Percentiles rank a stretch among this genome's conserved stretches.
Evolutionary conservation across 53 echinoderm and acorn worm genomes (phyloP).

Genomic region (Stichopus horrens): DNA sequence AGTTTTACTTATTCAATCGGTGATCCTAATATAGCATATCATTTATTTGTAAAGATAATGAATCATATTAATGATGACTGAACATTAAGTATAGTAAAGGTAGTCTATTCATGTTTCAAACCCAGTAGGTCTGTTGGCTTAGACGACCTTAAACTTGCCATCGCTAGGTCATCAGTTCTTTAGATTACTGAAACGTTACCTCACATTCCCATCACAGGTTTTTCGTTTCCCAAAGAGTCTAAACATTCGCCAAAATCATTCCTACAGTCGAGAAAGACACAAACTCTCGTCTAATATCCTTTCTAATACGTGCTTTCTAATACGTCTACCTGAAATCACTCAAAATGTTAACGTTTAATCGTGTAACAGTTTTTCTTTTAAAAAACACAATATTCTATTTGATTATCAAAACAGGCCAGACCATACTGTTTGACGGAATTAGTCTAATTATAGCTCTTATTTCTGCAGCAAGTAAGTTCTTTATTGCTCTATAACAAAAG

Average conservation of each 20-base stretch:
- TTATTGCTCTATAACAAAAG: not conserved
- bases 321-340: not conserved
- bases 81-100: not conserved
- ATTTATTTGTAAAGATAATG: not conserved
- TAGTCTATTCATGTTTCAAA: not conserved
- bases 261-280: not conserved
- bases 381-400: conserved; percentile 4
- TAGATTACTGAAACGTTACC: not conserved
- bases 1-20: not conserved
- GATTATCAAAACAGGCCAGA: conserved; percentile 1
- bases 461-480: not conserved
- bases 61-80: not conserved
- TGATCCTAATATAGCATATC: not conserved
- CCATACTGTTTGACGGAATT: not conserved
- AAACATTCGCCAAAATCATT: not conserved
- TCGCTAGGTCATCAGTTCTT: not conserved
- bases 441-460: not conserved
- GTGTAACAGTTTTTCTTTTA: not conserved
- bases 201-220: not conserved
- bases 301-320: not conserved
- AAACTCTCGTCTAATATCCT: conserved; percentile 3
- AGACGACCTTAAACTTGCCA: conserved; percentile 3
- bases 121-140: not conserved
- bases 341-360: not conserved
- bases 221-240: not conserved